Conservation (phyloP, 1,140 invertebrate species). For the Listronotus oregonensis region DNA sequence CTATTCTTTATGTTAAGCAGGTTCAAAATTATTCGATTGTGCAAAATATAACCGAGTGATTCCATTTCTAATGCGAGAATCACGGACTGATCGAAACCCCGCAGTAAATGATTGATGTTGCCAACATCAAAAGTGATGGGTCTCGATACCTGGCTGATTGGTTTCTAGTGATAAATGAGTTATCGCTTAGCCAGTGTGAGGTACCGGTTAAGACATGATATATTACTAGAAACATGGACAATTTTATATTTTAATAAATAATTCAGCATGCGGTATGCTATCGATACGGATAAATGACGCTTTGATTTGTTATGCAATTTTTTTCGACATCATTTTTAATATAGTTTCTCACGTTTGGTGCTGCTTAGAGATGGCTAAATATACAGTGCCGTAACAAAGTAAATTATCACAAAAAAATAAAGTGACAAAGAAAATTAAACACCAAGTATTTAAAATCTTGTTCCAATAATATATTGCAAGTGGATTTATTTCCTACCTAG, state of each 20-base stretch:
- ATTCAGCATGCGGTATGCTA: conserved; percentile 13
- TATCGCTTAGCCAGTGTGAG: conserved; percentile 44
- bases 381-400: too few relatives aligned
- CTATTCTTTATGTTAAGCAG: conserved; percentile 6
- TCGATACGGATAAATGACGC: conserved; percentile 22
- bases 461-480: too few relatives aligned
- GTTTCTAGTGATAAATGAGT: conserved; percentile 52
- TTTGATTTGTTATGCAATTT: conserved; percentile 33
- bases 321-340: conserved; percentile 14
- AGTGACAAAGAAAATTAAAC: too few relatives aligned
- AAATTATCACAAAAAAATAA: too few relatives aligned
- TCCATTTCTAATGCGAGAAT: conserved; percentile 32
- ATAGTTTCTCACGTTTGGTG: conserved; percentile 19
- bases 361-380: too few relatives aligned
- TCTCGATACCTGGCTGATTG: conserved; percentile 51
- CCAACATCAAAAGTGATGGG: conserved; percentile 46
- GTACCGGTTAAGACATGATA: conserved; percentile 51
- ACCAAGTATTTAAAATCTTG: too few relatives aligned
- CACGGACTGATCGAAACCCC: conserved; percentile 32
- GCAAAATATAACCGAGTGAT: conserved; percentile 23
- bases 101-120: conserved; percentile 48
- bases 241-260: conserved; percentile 43
- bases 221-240: conserved; percentile 40
- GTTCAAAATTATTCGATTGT: not conserved
- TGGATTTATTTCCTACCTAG: too few relatives aligned